Conservation (phyloP, 2,113 vertebrate genomes). For the Nestor notabilis region DNA sequence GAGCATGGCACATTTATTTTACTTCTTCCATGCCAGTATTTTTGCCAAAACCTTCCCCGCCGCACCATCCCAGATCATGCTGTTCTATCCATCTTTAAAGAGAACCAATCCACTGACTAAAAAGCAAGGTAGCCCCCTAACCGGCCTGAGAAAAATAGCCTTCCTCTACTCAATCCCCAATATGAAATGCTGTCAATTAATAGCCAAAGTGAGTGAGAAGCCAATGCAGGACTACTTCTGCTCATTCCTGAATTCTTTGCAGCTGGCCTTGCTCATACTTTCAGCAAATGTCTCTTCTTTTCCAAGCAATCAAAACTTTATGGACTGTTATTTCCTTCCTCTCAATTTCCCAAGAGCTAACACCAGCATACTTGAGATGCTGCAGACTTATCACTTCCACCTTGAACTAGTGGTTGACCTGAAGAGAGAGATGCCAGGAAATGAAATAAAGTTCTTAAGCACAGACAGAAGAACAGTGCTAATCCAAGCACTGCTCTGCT, state of each 20-base stretch:
- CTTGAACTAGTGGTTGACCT: constrained; percentile 75
- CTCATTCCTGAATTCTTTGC: constrained; percentile 30
- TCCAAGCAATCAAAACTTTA: constrained; percentile 71
- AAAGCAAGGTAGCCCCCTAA: background rate
- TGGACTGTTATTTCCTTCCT: constrained; percentile 78
- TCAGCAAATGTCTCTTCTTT: constrained; percentile 47
- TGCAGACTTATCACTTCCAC: constrained; percentile 78
- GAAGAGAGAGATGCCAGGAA: constrained; percentile 69
- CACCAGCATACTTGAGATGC: constrained; percentile 70
- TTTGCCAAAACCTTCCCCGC: constrained; percentile 59
- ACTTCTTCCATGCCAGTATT: constrained; percentile 67
- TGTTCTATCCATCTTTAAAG: constrained; percentile 59
- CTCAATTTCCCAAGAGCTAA: constrained; percentile 72
- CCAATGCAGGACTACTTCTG: constrained; percentile 2
- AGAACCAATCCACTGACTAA: background rate
- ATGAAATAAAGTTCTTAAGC: constrained; percentile 65
- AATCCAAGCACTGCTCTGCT: constrained; percentile 35
- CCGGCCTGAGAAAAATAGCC: background rate
- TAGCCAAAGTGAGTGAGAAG: background rate
- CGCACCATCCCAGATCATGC: constrained; percentile 37
- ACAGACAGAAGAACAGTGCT: constrained; percentile 29
- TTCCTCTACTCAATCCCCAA: background rate
- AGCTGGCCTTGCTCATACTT: constrained; percentile 56
- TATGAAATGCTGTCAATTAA: background rate
- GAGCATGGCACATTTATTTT: constrained; percentile 72